Percentiles rank a stretch among this genome's conserved stretches.
phyloP scores from a whole-genome alignment of 2,797 vertebrate species.

The Parambassis ranga region DNA sequence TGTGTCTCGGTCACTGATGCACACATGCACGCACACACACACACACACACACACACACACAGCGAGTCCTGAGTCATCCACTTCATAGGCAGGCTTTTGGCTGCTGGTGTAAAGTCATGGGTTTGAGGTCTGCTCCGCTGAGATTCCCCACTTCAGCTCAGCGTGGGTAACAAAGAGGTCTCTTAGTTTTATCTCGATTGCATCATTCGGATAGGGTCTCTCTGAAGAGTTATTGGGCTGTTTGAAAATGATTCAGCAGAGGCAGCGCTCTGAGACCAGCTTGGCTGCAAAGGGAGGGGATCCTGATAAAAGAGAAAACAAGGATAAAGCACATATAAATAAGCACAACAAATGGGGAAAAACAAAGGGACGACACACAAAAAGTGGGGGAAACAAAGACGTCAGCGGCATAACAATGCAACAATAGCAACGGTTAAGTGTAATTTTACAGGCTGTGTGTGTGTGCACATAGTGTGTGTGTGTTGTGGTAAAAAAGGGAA shows the following conservation, averaged over 20 bases:
- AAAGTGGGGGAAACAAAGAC: constrained; percentile 33
- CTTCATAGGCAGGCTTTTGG: constrained; percentile 40
- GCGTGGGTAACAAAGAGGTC: constrained; percentile 51
- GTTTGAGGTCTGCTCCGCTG: constrained; percentile 29
- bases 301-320: constrained; percentile 38
- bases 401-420: constrained; percentile 62
- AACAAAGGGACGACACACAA: constrained; percentile 51
- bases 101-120: constrained; percentile 32
- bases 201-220: constrained; percentile 50
- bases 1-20: constrained; percentile 3
- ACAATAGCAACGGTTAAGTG: constrained; percentile 72
- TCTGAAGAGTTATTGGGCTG: constrained; percentile 50
- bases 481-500: constrained; percentile 6
- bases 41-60: neutral
- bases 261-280: constrained; percentile 34
- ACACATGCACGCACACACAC: neutral
- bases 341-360: constrained; percentile 72
- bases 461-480: constrained; percentile 1
- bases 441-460: constrained; percentile 53
- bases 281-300: constrained; percentile 17
- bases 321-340: constrained; percentile 68
- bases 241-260: constrained; percentile 65
- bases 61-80: constrained; percentile 38
- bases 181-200: constrained; percentile 60
- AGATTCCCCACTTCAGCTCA: constrained; percentile 32